Percentiles rank a stretch among this genome's conserved stretches.
Conservation (phyloP, 2,888 invertebrate genomes). For the Caenorhabditis angaria region DNA sequence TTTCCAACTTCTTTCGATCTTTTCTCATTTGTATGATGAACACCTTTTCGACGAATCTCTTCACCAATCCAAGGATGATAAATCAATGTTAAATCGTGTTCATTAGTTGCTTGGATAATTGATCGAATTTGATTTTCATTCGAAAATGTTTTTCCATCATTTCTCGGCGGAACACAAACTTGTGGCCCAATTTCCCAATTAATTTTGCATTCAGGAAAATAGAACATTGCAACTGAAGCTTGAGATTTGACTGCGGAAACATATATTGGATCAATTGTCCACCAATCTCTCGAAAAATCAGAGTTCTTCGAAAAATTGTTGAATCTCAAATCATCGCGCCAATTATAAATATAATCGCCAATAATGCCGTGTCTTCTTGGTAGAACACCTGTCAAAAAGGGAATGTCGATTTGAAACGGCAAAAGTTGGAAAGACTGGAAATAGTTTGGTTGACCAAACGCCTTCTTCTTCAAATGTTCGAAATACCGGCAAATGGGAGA, state of each 20-base stretch:
- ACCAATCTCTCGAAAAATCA: slow-evolving; percentile 43
- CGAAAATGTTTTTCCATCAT: slow-evolving; percentile 38
- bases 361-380: slow-evolving; percentile 55
- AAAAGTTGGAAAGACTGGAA: slow-evolving; percentile 56
- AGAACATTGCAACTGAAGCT: slow-evolving; percentile 55
- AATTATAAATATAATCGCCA: slow-evolving; percentile 49
- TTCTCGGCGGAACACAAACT: slow-evolving; percentile 45
- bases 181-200: slow-evolving; percentile 41
- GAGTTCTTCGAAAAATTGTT: slow-evolving; percentile 35
- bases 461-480: slow-evolving; percentile 56
- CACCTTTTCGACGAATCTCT: slow-evolving; percentile 47
- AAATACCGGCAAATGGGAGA: slow-evolving; percentile 46
- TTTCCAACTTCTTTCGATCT: slow-evolving; percentile 29
- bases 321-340: slow-evolving; percentile 47
- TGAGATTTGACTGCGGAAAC: slow-evolving; percentile 41
- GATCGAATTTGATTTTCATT: slow-evolving; percentile 41
- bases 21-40: slow-evolving; percentile 36
- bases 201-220: slow-evolving; percentile 59
- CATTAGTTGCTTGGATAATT: slow-evolving; percentile 49
- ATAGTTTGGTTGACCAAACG: slow-evolving; percentile 51
- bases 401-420: slow-evolving; percentile 55
- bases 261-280: slow-evolving; percentile 55
- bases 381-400: slow-evolving; percentile 48
- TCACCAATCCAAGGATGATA: slow-evolving; percentile 51
- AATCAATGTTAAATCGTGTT: slow-evolving; percentile 51